Evolutionary conservation across 2,113 vertebrate species (phyloP).

Genomic region (Dromaius novaehollandiae): DNA sequence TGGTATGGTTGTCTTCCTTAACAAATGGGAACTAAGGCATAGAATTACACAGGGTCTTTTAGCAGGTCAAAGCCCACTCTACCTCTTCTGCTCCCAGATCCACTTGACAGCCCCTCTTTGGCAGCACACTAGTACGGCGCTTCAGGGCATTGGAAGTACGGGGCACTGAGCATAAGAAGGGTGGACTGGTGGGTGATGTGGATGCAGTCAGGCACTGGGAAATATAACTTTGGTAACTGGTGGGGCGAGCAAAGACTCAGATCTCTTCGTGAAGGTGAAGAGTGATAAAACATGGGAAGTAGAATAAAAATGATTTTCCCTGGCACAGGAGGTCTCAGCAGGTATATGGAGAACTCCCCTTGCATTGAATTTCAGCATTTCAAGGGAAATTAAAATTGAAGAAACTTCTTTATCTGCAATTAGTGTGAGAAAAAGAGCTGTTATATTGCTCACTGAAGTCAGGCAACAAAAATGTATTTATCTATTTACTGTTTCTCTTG

Average conservation of each 20-base stretch:
- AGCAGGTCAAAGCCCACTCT: neutral
- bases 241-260: accelerated
- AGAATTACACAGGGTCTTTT: neutral
- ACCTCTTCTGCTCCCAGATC: neutral
- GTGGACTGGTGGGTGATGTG: neutral
- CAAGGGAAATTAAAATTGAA: neutral
- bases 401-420: neutral
- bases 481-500: constrained; percentile 3
- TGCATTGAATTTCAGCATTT: neutral
- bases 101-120: neutral
- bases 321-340: neutral
- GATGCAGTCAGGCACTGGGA: neutral
- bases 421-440: neutral
- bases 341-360: neutral
- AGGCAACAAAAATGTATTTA: neutral
- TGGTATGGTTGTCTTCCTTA: neutral
- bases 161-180: neutral
- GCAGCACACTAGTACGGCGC: neutral
- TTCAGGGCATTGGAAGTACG: accelerated
- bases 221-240: neutral
- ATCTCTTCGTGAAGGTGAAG: neutral
- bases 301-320: neutral
- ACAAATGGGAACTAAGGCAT: neutral
- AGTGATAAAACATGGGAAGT: neutral
- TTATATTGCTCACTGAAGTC: neutral